phyloP scores from a whole-genome alignment of 2,888 invertebrate genomes.

The Drosophila nigricruria region DNA sequence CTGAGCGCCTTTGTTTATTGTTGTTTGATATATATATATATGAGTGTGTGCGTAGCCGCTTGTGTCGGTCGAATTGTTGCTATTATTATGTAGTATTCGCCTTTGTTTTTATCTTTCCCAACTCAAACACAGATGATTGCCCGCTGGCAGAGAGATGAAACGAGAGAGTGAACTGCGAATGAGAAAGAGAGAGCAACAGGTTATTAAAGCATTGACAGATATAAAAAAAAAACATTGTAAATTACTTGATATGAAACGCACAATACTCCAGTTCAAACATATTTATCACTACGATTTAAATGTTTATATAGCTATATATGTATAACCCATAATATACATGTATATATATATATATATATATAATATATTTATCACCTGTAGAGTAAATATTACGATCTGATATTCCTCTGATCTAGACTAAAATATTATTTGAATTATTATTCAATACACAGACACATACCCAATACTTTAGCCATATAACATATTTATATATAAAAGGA shows the following conservation, averaged over 20 bases:
- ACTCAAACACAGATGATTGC: conserved; percentile 51
- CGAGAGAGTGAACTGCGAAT: conserved; percentile 35
- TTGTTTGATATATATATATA: conserved; percentile 28
- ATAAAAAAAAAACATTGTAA: background rate
- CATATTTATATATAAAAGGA: too few species aligned
- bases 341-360: too few species aligned
- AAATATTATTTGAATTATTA: too few species aligned
- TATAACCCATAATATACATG: too few species aligned
- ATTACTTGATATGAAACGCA: background rate
- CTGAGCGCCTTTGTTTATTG: conserved; percentile 67
- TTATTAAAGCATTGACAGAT: conserved; percentile 27
- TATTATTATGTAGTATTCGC: conserved; percentile 46
- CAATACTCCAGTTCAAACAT: background rate
- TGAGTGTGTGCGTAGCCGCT: conserved; percentile 7
- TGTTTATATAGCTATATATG: background rate
- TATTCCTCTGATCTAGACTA: too few species aligned
- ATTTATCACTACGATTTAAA: background rate
- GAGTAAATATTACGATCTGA: too few species aligned
- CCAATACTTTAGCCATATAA: too few species aligned
- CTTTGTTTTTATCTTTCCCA: conserved; percentile 60
- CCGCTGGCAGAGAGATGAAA: conserved; percentile 33
- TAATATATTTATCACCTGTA: too few species aligned
- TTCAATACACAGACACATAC: too few species aligned
- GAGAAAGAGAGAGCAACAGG: conserved; percentile 33
- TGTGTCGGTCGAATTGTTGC: conserved; percentile 35